Percentiles rank a stretch among this genome's conserved stretches.
phyloP scores from a whole-genome alignment of 2,888 invertebrate genomes.

The Drosophila infuscata region DNA sequence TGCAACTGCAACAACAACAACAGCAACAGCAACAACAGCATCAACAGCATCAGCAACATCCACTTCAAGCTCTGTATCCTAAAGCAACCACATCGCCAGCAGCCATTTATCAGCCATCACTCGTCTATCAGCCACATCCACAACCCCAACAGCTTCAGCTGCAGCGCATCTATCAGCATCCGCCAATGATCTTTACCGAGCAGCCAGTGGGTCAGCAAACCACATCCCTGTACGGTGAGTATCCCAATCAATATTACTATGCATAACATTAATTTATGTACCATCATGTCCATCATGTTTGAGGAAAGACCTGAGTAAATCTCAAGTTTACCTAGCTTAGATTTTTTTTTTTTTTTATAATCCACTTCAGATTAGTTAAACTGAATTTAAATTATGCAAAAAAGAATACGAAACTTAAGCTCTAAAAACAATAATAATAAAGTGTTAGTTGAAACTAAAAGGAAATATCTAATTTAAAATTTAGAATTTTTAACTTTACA shows the following conservation, averaged over 20 bases:
- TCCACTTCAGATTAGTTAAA: too few relatives aligned
- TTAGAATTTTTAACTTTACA: too few relatives aligned
- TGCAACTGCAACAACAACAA: slow-evolving; percentile 64
- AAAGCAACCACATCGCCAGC: slow-evolving; percentile 39
- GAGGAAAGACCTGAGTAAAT: not conserved
- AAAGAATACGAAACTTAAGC: too few relatives aligned
- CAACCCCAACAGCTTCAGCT: slow-evolving; percentile 35
- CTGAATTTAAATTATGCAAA: too few relatives aligned
- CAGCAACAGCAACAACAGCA: slow-evolving; percentile 49
- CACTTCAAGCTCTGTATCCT: slow-evolving; percentile 39
- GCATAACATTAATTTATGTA: not conserved
- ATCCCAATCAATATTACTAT: too few relatives aligned
- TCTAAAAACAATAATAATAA: too few relatives aligned
- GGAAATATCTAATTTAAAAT: too few relatives aligned
- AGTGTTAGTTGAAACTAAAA: too few relatives aligned
- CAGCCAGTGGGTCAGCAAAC: slow-evolving; percentile 37
- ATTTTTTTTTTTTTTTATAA: not conserved
- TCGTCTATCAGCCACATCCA: slow-evolving; percentile 48
- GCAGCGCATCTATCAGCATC: slow-evolving; percentile 49
- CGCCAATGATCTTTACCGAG: slow-evolving; percentile 55
- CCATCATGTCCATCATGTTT: not conserved
- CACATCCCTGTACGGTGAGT: slow-evolving; percentile 55
- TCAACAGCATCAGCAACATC: slow-evolving; percentile 28
- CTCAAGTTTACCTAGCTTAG: not conserved
- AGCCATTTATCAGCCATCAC: slow-evolving; percentile 49